Base-by-base conservation (phyloP, 2,888 invertebrate genomes). In the Ormyrus rosae region DNA sequence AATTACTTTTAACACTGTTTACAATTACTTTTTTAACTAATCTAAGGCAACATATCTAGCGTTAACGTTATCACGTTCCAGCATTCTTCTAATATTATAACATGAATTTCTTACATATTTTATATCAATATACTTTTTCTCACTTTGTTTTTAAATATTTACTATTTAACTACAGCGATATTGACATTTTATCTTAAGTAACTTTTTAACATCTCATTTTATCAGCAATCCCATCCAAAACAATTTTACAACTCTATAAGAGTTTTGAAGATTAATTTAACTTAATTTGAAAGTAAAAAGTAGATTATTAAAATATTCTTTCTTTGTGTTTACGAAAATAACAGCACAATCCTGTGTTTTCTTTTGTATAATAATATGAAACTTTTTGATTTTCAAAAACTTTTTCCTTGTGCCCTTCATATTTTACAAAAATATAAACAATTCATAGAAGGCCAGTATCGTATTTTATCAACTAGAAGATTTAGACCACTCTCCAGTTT, bases 401-500 rank as follows among this genome's bases (percentile, higher is more conserved):
- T 11, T 67, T 64, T 70, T 60, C 45, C 34, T 61, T 73, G 65
- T 75, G 60, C 65, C 81, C 77, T 13, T 74, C 10, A 82, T 82
- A 81, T 80, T 83, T 87, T 89, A 88, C 84, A 88, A 89, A 89
- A 88, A 87, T 89, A 89, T 87, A 88, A 88, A 87, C 82, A 86
- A 85, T 84, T 81, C 82, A 76, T 34, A 73, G 48, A 80, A 76
- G 71, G 61, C 51, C 45, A 68, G 56, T 80, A 55, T 34, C 65
- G 50, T 68, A 60, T n/a, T 56, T 86, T 85, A 88, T 89, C 88
- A 89, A 84, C 88, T 89, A 84, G 83, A 84, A 81, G 34, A 34
- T 34, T 83, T 85, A 83, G 87, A 87, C 89, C 89, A 89, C 74
- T 92, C 92, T 13, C 94, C 94, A 5, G 95, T 94, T 89, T 95